Conservation (phyloP, 2,888 invertebrate genomes). For the Odontocolon sp. region DNA sequence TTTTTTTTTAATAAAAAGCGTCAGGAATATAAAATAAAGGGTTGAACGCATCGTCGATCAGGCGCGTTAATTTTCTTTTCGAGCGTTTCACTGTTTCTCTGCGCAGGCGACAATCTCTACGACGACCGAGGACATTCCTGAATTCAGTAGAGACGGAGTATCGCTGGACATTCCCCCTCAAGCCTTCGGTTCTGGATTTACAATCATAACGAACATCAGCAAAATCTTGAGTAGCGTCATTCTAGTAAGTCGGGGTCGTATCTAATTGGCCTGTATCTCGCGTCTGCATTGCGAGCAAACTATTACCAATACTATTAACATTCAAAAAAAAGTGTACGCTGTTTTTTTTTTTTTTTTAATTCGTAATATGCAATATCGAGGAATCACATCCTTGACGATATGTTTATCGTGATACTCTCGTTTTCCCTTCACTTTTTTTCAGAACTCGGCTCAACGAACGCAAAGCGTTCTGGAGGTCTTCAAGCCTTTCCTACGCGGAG, state of each 20-base stretch:
- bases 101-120: slow-evolving; percentile 71
- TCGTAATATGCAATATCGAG: too few species aligned
- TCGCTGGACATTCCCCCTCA: slow-evolving; percentile 86
- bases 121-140: slow-evolving; percentile 81
- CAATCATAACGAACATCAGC: slow-evolving; percentile 85
- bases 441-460: slow-evolving; percentile 90
- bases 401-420: neutral
- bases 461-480: slow-evolving; percentile 88
- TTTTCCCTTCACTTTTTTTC: slow-evolving; percentile 76
- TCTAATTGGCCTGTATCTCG: too few species aligned
- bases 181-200: slow-evolving; percentile 87
- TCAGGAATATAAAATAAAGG: too few species aligned
- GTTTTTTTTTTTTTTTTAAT: too few species aligned
- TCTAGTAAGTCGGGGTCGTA: slow-evolving; percentile 82
- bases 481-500: slow-evolving; percentile 88
- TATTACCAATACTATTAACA: too few species aligned
- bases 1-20: neutral
- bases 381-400: neutral
- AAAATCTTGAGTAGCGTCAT: slow-evolving; percentile 86
- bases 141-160: slow-evolving; percentile 82
- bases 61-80: slow-evolving; percentile 3
- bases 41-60: too few species aligned
- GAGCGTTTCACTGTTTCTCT: slow-evolving; percentile 42
- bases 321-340: too few species aligned
- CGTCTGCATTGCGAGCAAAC: too few species aligned